Conservation (phyloP, 2,797 vertebrate species). For the Bovichtus diacanthus region DNA sequence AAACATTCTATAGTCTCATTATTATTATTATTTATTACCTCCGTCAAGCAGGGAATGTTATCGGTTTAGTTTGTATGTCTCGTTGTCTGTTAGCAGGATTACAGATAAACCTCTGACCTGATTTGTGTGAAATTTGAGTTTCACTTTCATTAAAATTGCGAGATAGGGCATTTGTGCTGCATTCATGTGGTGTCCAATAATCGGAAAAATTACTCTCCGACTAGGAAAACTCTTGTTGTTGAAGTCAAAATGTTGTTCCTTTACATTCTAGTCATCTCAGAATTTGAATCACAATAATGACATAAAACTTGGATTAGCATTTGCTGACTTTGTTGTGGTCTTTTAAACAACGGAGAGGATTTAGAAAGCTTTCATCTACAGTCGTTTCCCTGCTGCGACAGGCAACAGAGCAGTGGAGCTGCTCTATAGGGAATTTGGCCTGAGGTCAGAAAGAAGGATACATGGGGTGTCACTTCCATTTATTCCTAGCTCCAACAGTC, state of each 20-base stretch:
- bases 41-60: no score
- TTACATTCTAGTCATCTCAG: neutral
- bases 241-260: neutral
- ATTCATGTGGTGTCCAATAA: no score
- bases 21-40: no score
- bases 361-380: conserved; percentile 15
- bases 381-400: conserved; percentile 29
- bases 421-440: conserved; percentile 49
- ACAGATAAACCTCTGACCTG: no score
- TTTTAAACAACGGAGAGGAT: conserved; percentile 34
- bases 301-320: neutral
- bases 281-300: conserved; percentile 8
- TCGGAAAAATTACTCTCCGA: no score
- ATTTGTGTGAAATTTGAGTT: no score
- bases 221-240: no score
- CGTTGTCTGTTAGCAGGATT: no score
- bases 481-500: conserved; percentile 41
- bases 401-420: conserved; percentile 36
- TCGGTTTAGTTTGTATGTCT: no score
- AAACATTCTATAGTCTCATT: neutral
- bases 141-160: no score
- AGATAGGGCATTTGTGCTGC: no score
- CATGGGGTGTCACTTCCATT: conserved; percentile 61
- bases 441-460: conserved; percentile 53
- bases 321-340: neutral